A percentile compares a stretch with the other conserved stretches of the same genome.
Evolutionary conservation across 2,797 vertebrate genomes (phyloP).

Genomic region (Microhierax caerulescens): DNA sequence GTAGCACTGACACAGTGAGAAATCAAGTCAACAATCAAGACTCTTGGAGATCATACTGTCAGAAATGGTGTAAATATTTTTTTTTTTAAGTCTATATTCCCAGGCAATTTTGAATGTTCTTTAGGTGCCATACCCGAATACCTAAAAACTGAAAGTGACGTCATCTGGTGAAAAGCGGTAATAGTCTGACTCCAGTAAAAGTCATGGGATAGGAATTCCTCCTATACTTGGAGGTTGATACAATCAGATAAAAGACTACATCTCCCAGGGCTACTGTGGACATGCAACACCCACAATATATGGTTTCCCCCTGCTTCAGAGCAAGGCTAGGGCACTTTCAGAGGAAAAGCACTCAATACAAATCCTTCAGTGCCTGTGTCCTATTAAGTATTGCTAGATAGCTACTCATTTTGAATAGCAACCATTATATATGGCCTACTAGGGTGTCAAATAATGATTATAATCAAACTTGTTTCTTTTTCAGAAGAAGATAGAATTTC

Average conservation of each 20-base stretch:
- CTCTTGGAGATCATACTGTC: neutral
- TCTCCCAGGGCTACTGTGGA: neutral
- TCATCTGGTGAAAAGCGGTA: neutral
- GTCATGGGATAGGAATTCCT: neutral
- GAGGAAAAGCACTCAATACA: neutral
- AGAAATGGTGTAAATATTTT: neutral
- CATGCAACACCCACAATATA: neutral
- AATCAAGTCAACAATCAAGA: neutral
- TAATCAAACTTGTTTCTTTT: slow-evolving; percentile 21
- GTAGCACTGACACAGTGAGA: neutral
- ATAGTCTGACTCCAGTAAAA: neutral
- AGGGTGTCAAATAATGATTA: neutral
- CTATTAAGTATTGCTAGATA: neutral
- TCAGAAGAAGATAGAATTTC: slow-evolving; percentile 69
- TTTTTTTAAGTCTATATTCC: neutral
- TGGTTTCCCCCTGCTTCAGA: neutral
- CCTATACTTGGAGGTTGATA: neutral
- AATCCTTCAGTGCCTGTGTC: neutral
- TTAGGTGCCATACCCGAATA: neutral
- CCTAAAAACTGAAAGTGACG: neutral
- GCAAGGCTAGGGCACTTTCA: neutral
- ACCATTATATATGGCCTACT: neutral
- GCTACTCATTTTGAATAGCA: neutral
- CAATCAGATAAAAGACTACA: neutral
- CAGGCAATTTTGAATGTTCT: neutral